Percentiles rank a stretch among this genome's conserved stretches.
Conservation (phyloP, 2,113 vertebrate genomes). For the Aramus guarauna region DNA sequence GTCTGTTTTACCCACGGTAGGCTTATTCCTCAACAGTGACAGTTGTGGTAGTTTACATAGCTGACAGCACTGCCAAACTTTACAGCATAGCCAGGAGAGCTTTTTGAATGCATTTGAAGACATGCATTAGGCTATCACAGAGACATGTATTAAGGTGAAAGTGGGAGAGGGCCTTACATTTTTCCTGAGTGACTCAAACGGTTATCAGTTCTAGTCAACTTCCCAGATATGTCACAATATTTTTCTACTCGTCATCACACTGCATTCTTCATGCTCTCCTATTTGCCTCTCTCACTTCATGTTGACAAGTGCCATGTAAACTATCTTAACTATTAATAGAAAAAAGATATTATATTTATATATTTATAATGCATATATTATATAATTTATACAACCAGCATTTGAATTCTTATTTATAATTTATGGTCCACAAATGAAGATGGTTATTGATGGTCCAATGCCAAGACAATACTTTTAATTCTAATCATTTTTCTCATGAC, state of each 20-base stretch:
- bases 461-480: neutral
- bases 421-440: neutral
- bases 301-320: neutral
- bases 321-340: neutral
- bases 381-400: neutral
- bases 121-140: neutral
- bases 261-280: neutral
- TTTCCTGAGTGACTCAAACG: neutral
- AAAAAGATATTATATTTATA: neutral
- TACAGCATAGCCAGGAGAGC: neutral
- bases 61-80: accelerated
- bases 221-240: neutral
- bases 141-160: accelerated
- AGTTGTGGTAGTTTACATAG: accelerated
- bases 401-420: neutral
- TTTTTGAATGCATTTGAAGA: neutral
- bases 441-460: neutral
- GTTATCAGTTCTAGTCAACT: neutral
- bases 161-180: accelerated
- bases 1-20: neutral
- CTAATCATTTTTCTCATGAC: neutral
- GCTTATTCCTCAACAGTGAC: neutral
- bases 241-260: neutral
- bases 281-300: neutral
- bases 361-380: neutral